These are phyloP conservation scores for Drosophila pseudotakahashii DNA, from an alignment of 2,888 invertebrate genomes.

Conservation along the genomic window DNA sequence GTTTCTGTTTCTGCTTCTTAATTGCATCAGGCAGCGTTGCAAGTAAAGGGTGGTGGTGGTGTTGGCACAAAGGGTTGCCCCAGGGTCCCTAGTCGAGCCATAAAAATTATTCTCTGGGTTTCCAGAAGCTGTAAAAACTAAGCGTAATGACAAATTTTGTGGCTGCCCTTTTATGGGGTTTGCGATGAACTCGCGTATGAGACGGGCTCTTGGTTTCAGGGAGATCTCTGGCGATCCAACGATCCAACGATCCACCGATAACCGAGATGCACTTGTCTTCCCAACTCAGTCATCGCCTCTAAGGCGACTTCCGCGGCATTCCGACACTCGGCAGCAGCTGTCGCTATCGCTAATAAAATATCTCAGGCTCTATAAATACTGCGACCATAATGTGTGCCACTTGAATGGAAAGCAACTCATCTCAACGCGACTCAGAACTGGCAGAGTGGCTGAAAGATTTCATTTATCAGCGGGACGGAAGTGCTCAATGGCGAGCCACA, in stretches of 20 bases:
- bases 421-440: conserved; percentile 14
- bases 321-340: conserved; percentile 32
- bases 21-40: conserved; percentile 55
- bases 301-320: conserved; percentile 3
- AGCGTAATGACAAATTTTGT: conserved; percentile 65
- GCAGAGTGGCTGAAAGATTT: conserved; percentile 53
- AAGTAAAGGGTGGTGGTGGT: conserved; percentile 1
- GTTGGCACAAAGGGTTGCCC: conserved; percentile 20
- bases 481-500: conserved; percentile 64
- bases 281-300: conserved; percentile 29
- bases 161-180: conserved; percentile 43
- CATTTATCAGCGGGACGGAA: conserved; percentile 71
- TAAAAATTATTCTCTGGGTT: conserved; percentile 54
- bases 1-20: conserved; percentile 45
- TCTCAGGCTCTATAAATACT: conserved; percentile 51
- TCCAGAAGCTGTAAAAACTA: conserved; percentile 65
- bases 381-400: conserved; percentile 58
- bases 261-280: conserved; percentile 29
- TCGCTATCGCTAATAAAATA: conserved; percentile 65
- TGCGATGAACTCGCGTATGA: conserved; percentile 43
- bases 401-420: conserved; percentile 48
- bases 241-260: conserved; percentile 13
- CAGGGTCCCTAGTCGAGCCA: conserved; percentile 45
- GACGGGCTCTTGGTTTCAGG: conserved; percentile 9
- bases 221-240: conserved; percentile 9